Evolutionary conservation across 2,113 vertebrate genomes (phyloP).

Genomic region (Strix uralensis): DNA sequence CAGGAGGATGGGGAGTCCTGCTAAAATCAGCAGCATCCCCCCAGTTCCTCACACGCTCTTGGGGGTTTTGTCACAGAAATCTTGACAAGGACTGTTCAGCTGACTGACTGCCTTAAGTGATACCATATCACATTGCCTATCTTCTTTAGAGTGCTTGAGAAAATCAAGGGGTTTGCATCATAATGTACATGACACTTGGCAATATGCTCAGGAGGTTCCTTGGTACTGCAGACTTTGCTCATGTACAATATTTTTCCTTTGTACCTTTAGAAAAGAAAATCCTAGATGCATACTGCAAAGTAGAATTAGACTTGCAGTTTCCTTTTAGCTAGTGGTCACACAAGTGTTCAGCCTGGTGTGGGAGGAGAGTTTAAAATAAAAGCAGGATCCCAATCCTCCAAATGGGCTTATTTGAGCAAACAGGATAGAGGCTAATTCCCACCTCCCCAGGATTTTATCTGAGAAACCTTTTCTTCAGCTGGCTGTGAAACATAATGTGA

Average conservation of each 20-base stretch:
- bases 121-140: background rate
- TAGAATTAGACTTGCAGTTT: background rate
- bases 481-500: background rate
- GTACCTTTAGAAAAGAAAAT: background rate
- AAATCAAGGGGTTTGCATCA: background rate
- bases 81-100: background rate
- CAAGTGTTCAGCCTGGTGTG: background rate
- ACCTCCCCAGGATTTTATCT: background rate
- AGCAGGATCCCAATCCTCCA: background rate
- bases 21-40: background rate
- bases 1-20: no score
- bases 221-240: background rate
- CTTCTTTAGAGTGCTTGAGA: background rate
- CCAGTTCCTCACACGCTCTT: fast-evolving
- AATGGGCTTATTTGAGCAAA: background rate
- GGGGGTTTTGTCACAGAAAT: background rate
- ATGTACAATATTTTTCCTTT: background rate
- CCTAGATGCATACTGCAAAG: background rate
- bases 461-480: background rate
- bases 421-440: background rate
- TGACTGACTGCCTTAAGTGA: background rate
- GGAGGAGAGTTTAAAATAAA: background rate
- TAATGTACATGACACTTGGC: fast-evolving
- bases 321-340: fast-evolving
- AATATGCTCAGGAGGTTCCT: background rate